Percentiles rank a stretch among this genome's conserved stretches.
Evolutionary conservation across 2,797 vertebrate species (phyloP).

Genomic region (Anolis apletophallus): DNA sequence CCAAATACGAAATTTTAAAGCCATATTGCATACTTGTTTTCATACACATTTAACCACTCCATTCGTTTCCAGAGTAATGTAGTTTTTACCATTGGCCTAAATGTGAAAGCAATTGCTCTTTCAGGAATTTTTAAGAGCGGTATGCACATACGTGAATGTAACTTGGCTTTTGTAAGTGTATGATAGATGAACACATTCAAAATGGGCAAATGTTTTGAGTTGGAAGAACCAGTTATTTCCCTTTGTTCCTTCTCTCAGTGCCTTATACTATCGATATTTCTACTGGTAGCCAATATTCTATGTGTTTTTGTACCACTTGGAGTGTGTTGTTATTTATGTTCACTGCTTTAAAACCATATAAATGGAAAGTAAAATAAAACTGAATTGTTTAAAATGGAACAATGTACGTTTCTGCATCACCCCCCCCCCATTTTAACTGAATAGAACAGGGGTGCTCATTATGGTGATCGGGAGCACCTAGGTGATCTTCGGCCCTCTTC

Average conservation of each 20-base stretch:
- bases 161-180: slow-evolving; percentile 37
- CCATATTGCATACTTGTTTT: slow-evolving; percentile 49
- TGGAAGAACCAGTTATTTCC: neutral
- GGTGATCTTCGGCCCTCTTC: no score
- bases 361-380: slow-evolving; percentile 69
- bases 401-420: neutral
- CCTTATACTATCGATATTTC: slow-evolving; percentile 70
- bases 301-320: slow-evolving; percentile 33
- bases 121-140: neutral
- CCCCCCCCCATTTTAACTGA: neutral
- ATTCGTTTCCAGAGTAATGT: slow-evolving; percentile 50
- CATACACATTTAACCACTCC: slow-evolving; percentile 39
- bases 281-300: slow-evolving; percentile 38
- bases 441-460: no score
- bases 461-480: no score
- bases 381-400: slow-evolving; percentile 51
- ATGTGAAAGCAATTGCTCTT: slow-evolving; percentile 35
- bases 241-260: slow-evolving; percentile 58
- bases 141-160: slow-evolving; percentile 40
- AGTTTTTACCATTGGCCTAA: slow-evolving; percentile 36
- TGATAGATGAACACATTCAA: slow-evolving; percentile 38
- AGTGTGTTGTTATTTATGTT: slow-evolving; percentile 57
- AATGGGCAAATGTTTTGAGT: slow-evolving; percentile 6
- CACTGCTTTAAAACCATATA: slow-evolving; percentile 65
- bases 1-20: slow-evolving; percentile 62